Base-by-base conservation (phyloP, 2,797 vertebrate genomes). In the Okamejei kenojei region DNA sequence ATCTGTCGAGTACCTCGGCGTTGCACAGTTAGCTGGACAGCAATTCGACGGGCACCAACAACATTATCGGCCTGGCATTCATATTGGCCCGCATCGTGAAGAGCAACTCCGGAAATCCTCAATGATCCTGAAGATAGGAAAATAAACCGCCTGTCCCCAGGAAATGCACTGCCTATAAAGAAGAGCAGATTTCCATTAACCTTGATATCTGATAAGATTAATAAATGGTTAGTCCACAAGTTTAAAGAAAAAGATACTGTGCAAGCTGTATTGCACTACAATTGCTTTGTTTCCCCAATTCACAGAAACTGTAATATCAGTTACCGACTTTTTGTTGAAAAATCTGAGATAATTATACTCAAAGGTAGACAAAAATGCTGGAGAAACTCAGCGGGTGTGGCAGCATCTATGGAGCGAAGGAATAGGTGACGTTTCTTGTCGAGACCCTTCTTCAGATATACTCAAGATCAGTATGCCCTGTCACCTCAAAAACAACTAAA, bases 21-120 rank as follows among this genome's bases (percentile, higher is more conserved):
- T 94, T 98, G 98, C 81, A 99, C 97, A 0, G 95, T 97, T 94
- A 99, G 96, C 94, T 98, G 98, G 2, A 97, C 97, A 0, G 97
- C 94, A 0, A 96, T 94, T 93, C 94, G 96, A 76, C 97, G 97
- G 0, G 98, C 98, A 74, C 99, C 99, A 0, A 99, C 97, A 10
- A 98, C 97, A 95, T 97, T 99, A 94, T 99, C 97, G 0, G 98
- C 99, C 95, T 99, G 99, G 94, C 99, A 99, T 95, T 99, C 98
- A 0, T 99, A 99, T 95, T 99, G 98, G 93, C 98, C 98, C 95
- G 99, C 98, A 93, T 99, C 99, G 0, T 99, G 98, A 21, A 97
- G 96, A 0, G 98, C 98, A 58, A 99, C 98, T 0, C 96, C 96
- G 6, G 97, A 97, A 95, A 99, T 98, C 93, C 98, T 97, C 23